Conservation (phyloP, 2,888 invertebrate species). For the Phortica magna region DNA sequence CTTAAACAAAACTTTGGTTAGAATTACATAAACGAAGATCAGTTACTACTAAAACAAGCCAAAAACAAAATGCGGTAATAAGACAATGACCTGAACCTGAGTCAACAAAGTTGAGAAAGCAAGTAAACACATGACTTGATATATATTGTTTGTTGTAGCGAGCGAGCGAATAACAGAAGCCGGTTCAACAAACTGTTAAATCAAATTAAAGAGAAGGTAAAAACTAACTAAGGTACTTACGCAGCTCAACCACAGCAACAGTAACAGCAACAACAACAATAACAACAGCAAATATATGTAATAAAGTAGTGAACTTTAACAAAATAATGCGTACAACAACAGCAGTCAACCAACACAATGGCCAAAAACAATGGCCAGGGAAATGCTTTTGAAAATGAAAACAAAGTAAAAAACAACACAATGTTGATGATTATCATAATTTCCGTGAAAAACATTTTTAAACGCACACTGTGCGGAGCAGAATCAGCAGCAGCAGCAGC, state of each 20-base stretch:
- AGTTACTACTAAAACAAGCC: not conserved
- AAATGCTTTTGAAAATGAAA: not conserved
- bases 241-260: not conserved
- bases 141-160: too few relatives aligned
- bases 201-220: conserved; percentile 33
- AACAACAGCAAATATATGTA: not conserved
- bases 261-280: not conserved
- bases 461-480: conserved; percentile 30
- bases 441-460: conserved; percentile 12
- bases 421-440: conserved; percentile 18
- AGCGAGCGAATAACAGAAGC: not conserved
- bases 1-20: not conserved
- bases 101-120: too few relatives aligned
- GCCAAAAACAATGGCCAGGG: conserved; percentile 13
- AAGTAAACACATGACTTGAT: too few relatives aligned
- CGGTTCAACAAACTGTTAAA: conserved; percentile 12
- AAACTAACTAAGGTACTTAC: not conserved
- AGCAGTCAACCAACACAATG: conserved; percentile 5
- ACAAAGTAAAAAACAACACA: conserved; percentile 16
- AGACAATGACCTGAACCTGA: conserved; percentile 25
- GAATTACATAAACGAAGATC: conserved; percentile 7
- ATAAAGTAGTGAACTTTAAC: not conserved
- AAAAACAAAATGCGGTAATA: not conserved
- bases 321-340: conserved; percentile 1
- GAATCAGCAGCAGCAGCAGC: not conserved